Base-by-base conservation (phyloP, 2,888 invertebrate genomes). In the Drepana falcataria region DNA sequence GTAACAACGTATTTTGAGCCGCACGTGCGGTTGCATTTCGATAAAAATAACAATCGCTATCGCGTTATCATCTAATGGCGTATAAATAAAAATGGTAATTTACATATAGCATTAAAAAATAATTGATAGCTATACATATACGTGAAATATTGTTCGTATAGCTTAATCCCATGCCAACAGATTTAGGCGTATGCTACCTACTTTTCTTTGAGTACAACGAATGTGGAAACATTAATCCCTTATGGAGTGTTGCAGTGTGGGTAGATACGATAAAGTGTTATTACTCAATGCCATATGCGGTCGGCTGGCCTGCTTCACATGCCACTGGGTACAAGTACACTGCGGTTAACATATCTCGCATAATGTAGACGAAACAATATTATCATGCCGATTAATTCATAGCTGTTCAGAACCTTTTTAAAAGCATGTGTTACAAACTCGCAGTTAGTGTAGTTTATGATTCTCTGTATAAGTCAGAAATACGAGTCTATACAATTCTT, bases 281-380 rank as follows among this genome's bases (percentile, higher is more conserved):
- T 79, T 79, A 70, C 77, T 73, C 81, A 84, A 82, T 79, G 72
- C 81, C 79, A 75, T 73, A 77, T 73, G 75, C 69, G 75, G 73
- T 65, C 59, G 65, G 61, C 60, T 73, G 77, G 73, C 64, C 72
- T 63, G 75, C 70, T 79, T 75, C 71, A 73, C 75, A 73, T 71
- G 69, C 64, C 56, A 6, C 6, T 3, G 9, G 44, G 37, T 37
- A 37, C 37, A 37, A 37, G 37, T 9, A 9, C 34, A 34, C 33
- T 41, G 21, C 33, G 51, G 33, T 51, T 34, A 51, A 51, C 40
- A 40, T 9, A 40, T 21, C 21, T 4, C 40, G 2, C 4, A 4
- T 40, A 6, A 7, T 40, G 40, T 7, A 40, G 40, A 4, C 40
- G 7, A 40, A 21, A 21, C 21, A 21, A 21, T 21, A 21, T 21